phyloP scores from a whole-genome alignment of 2,797 vertebrate genomes.

The Falco biarmicus region DNA sequence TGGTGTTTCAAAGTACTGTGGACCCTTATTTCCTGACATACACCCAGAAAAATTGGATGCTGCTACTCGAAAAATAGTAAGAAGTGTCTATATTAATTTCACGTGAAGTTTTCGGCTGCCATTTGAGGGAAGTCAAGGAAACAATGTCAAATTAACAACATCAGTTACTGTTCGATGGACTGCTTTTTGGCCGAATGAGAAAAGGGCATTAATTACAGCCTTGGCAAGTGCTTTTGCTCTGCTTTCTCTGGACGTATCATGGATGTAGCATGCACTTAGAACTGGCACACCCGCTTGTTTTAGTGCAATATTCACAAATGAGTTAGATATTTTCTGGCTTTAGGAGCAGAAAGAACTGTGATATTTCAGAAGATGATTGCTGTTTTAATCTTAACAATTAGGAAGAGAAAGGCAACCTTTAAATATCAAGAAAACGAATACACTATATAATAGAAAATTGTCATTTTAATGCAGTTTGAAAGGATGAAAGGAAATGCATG shows the following conservation, averaged over 20 bases:
- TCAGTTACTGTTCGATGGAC: neutral
- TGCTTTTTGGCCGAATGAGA: neutral
- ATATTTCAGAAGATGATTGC: conserved; percentile 18
- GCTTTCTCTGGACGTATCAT: neutral
- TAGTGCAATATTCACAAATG: neutral
- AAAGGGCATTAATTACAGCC: neutral
- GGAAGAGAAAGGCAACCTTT: conserved; percentile 19
- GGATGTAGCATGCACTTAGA: neutral
- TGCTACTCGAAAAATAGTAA: neutral
- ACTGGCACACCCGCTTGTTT: neutral
- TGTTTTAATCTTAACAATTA: conserved; percentile 60
- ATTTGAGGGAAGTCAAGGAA: neutral
- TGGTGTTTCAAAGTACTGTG: neutral
- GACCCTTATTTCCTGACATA: neutral
- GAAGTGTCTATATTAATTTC: neutral
- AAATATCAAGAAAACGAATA: conserved; percentile 42
- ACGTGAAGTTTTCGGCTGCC: neutral
- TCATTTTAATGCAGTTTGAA: conserved; percentile 20
- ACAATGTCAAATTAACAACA: neutral
- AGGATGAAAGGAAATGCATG: conserved; percentile 14
- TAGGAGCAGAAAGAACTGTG: neutral
- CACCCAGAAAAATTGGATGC: neutral
- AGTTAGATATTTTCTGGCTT: neutral
- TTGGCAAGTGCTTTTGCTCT: neutral
- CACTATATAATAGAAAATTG: neutral